Evolutionary conservation across 2,797 vertebrate species (phyloP).

Genomic region (Pangasius krempfi): DNA sequence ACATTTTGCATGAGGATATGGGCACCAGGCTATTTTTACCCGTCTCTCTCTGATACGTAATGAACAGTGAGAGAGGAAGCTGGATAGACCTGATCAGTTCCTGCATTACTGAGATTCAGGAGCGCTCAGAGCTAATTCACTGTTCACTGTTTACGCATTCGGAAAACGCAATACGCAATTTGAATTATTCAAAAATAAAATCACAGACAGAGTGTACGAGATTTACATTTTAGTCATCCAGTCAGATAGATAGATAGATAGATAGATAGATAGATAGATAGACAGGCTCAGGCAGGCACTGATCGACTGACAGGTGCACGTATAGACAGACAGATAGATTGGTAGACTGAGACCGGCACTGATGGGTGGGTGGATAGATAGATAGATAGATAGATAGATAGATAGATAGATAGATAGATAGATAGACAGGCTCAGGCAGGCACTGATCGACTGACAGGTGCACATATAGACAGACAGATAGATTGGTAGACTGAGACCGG

Average conservation of each 20-base stretch:
- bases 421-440: not conserved
- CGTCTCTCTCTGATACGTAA: not conserved
- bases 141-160: not conserved
- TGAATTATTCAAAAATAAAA: not conserved
- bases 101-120: no score
- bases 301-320: not conserved
- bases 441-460: not conserved
- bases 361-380: not conserved
- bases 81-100: not conserved
- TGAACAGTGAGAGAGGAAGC: constrained; percentile 1
- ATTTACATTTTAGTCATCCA: not conserved
- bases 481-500: not conserved
- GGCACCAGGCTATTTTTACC: constrained; percentile 52
- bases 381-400: not conserved
- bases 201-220: not conserved
- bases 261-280: not conserved
- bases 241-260: not conserved
- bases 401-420: not conserved
- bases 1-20: constrained; percentile 51
- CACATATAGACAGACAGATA: not conserved
- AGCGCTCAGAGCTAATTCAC: not conserved
- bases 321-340: not conserved
- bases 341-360: not conserved
- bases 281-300: not conserved
- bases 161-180: not conserved